These are phyloP conservation scores for Calameuta pallipes DNA, from an alignment of 2,888 invertebrate species.

Conservation along the genomic window DNA sequence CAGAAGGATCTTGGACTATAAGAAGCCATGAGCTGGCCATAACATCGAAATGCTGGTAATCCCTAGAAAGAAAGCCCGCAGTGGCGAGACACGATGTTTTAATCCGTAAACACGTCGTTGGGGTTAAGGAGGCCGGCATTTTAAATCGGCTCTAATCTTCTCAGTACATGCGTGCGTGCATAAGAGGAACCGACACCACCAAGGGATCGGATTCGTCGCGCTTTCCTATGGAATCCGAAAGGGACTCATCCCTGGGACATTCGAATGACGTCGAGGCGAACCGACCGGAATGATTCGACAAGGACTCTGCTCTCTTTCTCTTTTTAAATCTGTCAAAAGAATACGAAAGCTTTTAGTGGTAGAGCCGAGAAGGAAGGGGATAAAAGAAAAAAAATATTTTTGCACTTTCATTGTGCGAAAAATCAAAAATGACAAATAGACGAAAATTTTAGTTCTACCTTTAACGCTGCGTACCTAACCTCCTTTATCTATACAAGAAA, in stretches of 20 bases:
- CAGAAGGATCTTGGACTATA: conserved; percentile 29
- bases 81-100: conserved; percentile 43
- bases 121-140: conserved; percentile 16
- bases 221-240: conserved; percentile 28
- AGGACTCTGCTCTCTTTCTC: conserved; percentile 16
- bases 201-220: conserved; percentile 39
- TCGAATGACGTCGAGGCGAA: neutral
- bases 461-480: neutral
- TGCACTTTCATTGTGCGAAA: neutral
- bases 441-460: neutral
- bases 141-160: conserved; percentile 39
- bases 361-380: neutral
- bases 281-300: neutral
- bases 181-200: conserved; percentile 7
- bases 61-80: conserved; percentile 42
- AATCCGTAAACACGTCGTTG: conserved; percentile 56
- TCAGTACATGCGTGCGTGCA: conserved; percentile 23
- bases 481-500: neutral
- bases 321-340: neutral
- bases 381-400: neutral
- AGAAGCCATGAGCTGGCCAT: conserved; percentile 27
- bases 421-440: neutral
- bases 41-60: conserved; percentile 48
- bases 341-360: neutral
- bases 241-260: neutral